Evolutionary conservation across 2,888 invertebrate species (phyloP), one percentile per base, ranked within the genome.

Genomic region (Coleophora deauratella): DNA sequence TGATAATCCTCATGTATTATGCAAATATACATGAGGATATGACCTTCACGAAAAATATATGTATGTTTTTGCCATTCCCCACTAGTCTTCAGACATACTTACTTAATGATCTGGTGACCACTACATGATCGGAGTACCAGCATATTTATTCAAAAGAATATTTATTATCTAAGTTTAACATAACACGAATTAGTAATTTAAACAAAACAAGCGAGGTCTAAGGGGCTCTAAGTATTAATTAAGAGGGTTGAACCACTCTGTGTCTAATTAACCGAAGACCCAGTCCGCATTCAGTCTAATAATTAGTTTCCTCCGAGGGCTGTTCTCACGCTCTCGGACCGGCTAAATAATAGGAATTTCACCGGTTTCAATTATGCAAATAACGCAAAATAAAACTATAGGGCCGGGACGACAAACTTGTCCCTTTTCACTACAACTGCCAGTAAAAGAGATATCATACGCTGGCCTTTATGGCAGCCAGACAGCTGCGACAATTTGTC

Each of bases 191-290:
- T 73, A 73, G 76, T 76, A 78, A 77, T 78, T 75, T 68, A 78
- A 78, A 81, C 78, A 79, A 77, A 79, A 79, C 76, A 76, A 66
- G 57, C 55, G 66, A 69, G 74, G 71, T 73, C 68, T 68, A 66
- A 72, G 74, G 72, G 72, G 67, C 66, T 65, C 67, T 70, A 71
- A 81, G 79, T 79, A 82, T 84, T 82, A 81, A 85, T 85, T 84
- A 84, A 79, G 80, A 79, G 84, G 82, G 79, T 80, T 76, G 76
- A 72, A 67, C 76, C 80, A 72, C 78, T 77, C 74, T 61, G 70
- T 67, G 75, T 81, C 82, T 82, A 84, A 85, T 85, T 85, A 85
- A 82, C 78, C 72, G 81, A 78, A 81, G 80, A 74, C 77, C 82
- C 79, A 69, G 65, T 72, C 80, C 77, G 72, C 79, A 79, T 81